phyloP scores from a whole-genome alignment of 2,113 vertebrate genomes.

The Collichthys lucidus region DNA sequence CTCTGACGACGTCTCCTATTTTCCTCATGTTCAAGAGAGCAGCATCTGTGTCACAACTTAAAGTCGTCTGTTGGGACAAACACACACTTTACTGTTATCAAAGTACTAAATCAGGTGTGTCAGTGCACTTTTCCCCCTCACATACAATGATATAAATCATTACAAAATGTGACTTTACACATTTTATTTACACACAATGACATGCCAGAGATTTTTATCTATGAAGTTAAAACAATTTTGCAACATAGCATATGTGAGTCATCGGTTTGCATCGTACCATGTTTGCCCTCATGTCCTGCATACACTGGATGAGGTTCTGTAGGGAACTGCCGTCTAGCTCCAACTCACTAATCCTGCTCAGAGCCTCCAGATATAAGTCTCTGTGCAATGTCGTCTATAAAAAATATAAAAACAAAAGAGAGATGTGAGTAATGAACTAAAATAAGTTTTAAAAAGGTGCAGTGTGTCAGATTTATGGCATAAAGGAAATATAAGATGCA shows the following conservation, averaged over 20 bases:
- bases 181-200: too few relatives aligned
- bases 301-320: conserved; percentile 63
- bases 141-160: too few relatives aligned
- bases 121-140: too few relatives aligned
- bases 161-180: too few relatives aligned
- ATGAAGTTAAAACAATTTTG: neutral
- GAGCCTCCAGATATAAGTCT: conserved; percentile 78
- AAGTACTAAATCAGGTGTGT: too few relatives aligned
- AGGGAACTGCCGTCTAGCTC: conserved; percentile 76
- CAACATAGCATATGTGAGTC: neutral
- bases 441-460: too few relatives aligned
- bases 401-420: conserved; percentile 14
- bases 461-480: too few relatives aligned
- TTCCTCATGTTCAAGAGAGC: conserved; percentile 74
- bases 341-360: conserved; percentile 73
- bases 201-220: too few relatives aligned
- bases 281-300: conserved; percentile 66
- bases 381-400: conserved; percentile 77
- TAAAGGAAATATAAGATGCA: rapidly evolving
- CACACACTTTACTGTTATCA: neutral
- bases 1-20: conserved; percentile 53
- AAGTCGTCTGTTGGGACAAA: conserved; percentile 61
- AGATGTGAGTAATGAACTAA: too few relatives aligned
- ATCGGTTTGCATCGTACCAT: conserved; percentile 73
- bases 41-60: conserved; percentile 67